Base-by-base conservation (phyloP, 2,113 vertebrate species). In the Anhinga anhinga region DNA sequence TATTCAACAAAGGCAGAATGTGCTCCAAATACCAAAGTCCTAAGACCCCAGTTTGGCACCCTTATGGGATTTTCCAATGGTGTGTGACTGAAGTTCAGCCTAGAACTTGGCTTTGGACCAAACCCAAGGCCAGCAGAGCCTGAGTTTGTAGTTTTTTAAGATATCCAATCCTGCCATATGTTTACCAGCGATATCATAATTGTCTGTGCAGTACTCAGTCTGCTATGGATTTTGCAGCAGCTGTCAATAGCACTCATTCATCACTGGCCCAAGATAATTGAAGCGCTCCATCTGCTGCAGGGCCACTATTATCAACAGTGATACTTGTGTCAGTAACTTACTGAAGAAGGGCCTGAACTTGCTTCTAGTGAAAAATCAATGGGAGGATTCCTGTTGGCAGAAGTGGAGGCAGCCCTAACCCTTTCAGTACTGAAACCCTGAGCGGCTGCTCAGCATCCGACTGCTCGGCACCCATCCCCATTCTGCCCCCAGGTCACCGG, bases 141-240 rank as follows among this genome's bases (percentile, higher is more conserved):
- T 27, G 42, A 66, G 38, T 66, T 88, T 49, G 40, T 88, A 76
- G 19, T 23, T 94, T 82, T 95, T 91, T 61, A 25, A 78, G 94
- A 94, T 81, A 93, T 80, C 72, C 63, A 88, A 3, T 91, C 49
- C 83, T 91, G 83, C 94, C 96, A 95, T 97, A 96, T 97, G 94
- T 97, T 97, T 97, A 96, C 89, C 86, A 90, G 93, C 3, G 56
- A 96, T 92, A 89, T 94, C 82, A 78, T 97, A 97, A 98, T 96
- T 97, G 96, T 96, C 93, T 96, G 83, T 76, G 83, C 94, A 59
- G 91, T 94, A 63, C 85, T 91, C 92, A 92, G 96, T 81, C 94
- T 95, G 96, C 94, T 96, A 94, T 97, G 95, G 94, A 97, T 98
- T 97, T 97, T 97, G 88, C 87, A 88, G 96, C 97, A 98, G 95